These are phyloP conservation scores for Drosophila sturtevanti DNA, from an alignment of 1,140 invertebrate genomes.

Conservation along the genomic window DNA sequence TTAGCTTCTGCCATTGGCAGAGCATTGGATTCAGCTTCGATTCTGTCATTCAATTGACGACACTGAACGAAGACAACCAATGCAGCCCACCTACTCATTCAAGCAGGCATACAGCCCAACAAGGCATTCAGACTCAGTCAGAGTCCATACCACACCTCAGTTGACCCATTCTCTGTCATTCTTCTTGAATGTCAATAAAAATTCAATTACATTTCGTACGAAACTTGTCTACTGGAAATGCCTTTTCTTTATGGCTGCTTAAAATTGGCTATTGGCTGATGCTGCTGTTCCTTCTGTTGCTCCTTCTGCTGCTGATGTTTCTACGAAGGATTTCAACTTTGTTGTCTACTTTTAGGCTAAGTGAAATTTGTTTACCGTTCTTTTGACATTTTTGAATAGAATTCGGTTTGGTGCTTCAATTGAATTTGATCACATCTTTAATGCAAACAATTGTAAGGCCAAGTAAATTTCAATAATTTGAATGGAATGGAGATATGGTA, in stretches of 20 bases:
- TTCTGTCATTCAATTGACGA: conserved; percentile 25
- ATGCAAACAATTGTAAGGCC: conserved; percentile 6
- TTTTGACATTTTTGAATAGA: conserved; percentile 44
- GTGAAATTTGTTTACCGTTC: conserved; percentile 63
- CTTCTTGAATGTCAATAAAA: conserved; percentile 74
- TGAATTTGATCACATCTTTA: conserved; percentile 32
- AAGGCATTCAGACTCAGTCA: background rate
- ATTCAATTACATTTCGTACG: conserved; percentile 71
- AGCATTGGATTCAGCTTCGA: conserved; percentile 10
- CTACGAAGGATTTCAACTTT: conserved; percentile 7
- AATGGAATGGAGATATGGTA: background rate
- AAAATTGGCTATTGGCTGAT: conserved; percentile 49
- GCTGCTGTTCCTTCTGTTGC: background rate
- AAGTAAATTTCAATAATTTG: background rate
- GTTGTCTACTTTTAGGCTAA: conserved; percentile 48
- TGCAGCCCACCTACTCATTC: conserved; percentile 6
- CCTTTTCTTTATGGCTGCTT: conserved; percentile 65
- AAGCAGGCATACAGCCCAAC: background rate
- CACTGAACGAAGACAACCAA: background rate
- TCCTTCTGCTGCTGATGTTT: background rate
- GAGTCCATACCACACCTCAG: background rate
- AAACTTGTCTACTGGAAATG: conserved; percentile 47
- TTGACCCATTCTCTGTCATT: conserved; percentile 14
- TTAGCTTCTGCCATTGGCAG: conserved; percentile 21
- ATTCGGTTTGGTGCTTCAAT: conserved; percentile 31